Evolutionary conservation across 2,888 invertebrate species (phyloP).

Genomic region (Aphodius granarius): DNA sequence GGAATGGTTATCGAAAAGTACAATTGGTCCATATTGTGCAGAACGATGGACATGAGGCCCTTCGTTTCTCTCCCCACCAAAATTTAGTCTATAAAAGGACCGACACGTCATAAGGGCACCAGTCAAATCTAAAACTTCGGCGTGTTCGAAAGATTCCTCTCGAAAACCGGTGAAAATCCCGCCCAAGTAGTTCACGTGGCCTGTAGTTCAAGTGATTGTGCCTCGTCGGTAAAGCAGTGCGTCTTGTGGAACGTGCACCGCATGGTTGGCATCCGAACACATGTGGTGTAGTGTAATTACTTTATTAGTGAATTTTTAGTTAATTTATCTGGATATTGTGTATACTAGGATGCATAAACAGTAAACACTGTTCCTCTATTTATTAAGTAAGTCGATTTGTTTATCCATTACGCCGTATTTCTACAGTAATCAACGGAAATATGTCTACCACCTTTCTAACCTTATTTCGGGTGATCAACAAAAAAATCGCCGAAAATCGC

Average conservation of each 20-base stretch:
- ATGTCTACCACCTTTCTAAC: slow-evolving; percentile 23
- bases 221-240: slow-evolving; percentile 24
- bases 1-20: not conserved
- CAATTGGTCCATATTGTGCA: not conserved
- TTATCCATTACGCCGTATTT: slow-evolving; percentile 15
- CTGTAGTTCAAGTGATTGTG: not conserved
- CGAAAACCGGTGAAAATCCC: not conserved
- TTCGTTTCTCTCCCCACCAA: not conserved
- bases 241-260: slow-evolving; percentile 18
- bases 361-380: slow-evolving; percentile 6
- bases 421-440: slow-evolving; percentile 14
- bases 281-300: slow-evolving; percentile 20
- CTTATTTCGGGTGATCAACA: slow-evolving; percentile 19
- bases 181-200: slow-evolving; percentile 1
- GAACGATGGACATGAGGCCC: not conserved
- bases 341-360: not conserved
- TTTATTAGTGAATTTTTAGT: slow-evolving; percentile 19
- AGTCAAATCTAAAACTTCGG: not conserved
- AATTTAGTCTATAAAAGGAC: not conserved
- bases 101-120: not conserved
- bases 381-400: slow-evolving; percentile 13
- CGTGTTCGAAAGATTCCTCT: not conserved
- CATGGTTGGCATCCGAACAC: slow-evolving; percentile 27
- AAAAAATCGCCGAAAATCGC: slow-evolving; percentile 5
- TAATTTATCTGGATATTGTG: slow-evolving; percentile 9